phyloP scores from a whole-genome alignment of 2,888 invertebrate species.

The Hoplodrina blanda region DNA sequence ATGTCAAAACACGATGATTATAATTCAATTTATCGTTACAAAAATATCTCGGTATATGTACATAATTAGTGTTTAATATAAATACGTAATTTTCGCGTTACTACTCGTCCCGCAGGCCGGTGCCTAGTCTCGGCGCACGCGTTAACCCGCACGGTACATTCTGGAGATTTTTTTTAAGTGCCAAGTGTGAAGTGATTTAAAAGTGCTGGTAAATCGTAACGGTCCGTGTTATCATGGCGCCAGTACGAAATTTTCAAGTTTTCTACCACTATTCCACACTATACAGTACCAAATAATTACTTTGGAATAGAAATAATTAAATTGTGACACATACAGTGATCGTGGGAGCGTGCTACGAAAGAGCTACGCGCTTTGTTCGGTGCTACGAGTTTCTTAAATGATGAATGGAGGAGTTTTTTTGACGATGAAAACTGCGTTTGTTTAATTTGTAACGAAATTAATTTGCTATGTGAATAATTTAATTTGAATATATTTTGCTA shows the following conservation, averaged over 20 bases:
- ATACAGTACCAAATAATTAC: constrained; percentile 58
- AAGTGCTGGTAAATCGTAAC: constrained; percentile 79
- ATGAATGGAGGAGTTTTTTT: constrained; percentile 33
- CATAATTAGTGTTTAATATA: constrained; percentile 85
- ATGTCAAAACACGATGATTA: constrained; percentile 65
- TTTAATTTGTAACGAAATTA: neutral
- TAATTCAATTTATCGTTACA: constrained; percentile 69
- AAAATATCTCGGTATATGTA: constrained; percentile 76
- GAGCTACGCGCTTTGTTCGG: constrained; percentile 56
- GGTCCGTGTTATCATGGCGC: constrained; percentile 85
- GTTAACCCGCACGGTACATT: constrained; percentile 78
- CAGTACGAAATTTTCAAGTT: constrained; percentile 77
- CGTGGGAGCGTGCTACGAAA: constrained; percentile 73
- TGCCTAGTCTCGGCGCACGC: constrained; percentile 80
- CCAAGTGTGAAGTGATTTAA: constrained; percentile 81
- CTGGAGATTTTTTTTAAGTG: constrained; percentile 77
- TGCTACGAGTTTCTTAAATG: constrained; percentile 64
- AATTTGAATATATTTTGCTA: neutral
- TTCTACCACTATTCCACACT: constrained; percentile 69
- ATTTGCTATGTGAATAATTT: neutral
- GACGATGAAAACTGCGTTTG: neutral
- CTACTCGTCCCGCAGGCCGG: constrained; percentile 56
- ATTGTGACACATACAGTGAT: constrained; percentile 62
- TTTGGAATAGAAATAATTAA: constrained; percentile 44
- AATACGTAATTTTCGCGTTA: constrained; percentile 79